These are phyloP conservation scores for Acanthosepion esculentum DNA, from an alignment of 2,888 invertebrate genomes.

Conservation along the genomic window DNA sequence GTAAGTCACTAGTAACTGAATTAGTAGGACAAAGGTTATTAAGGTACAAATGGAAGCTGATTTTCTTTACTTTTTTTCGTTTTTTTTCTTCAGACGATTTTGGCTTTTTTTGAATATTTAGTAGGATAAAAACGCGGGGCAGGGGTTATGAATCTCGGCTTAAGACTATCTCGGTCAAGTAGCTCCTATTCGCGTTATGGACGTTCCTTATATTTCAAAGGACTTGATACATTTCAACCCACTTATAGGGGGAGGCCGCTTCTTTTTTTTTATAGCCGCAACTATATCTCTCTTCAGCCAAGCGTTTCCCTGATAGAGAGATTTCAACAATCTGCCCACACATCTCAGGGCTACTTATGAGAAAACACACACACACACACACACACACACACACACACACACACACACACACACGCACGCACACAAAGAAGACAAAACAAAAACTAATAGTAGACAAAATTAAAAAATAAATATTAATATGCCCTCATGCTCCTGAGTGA, in stretches of 20 bases:
- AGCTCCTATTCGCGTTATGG: not conserved
- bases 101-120: too few species aligned
- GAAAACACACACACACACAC: too few species aligned
- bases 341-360: not conserved
- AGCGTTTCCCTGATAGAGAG: not conserved
- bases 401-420: accelerated
- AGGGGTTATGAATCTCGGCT: not conserved
- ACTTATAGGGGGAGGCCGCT: not conserved
- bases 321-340: not conserved
- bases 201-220: constrained; percentile 6
- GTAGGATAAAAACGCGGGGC: not conserved
- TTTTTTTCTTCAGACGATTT: not conserved
- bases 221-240: not conserved
- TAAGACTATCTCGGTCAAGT: constrained; percentile 12
- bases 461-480: too few species aligned
- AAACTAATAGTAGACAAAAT: too few species aligned
- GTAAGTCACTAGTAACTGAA: too few species aligned
- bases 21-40: too few species aligned
- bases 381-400: too few species aligned
- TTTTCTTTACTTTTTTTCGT: not conserved
- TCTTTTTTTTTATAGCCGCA: not conserved
- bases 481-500: too few species aligned
- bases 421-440: too few species aligned
- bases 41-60: too few species aligned
- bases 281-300: not conserved